A percentile compares a stretch with the other conserved stretches of the same genome.
These are phyloP conservation scores for Parazoanthus darwini DNA, from an alignment of 92 coral and sea anemone species.

Conservation along the genomic window DNA sequence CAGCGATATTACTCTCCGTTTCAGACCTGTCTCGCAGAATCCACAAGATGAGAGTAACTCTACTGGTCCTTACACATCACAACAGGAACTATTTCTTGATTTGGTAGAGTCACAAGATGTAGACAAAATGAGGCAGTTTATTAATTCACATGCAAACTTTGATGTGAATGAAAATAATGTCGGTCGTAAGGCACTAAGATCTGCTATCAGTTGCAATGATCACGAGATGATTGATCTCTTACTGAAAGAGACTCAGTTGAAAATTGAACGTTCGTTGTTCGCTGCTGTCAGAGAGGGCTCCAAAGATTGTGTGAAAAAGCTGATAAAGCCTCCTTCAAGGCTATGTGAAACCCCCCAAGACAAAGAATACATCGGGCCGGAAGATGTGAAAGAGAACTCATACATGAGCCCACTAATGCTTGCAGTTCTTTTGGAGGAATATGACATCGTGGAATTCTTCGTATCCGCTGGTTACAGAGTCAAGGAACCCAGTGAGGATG, in stretches of 20 bases:
- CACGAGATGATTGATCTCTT: constrained; percentile 52
- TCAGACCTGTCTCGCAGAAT: constrained; percentile 6
- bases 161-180: constrained; percentile 33
- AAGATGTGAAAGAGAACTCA: constrained; percentile 33
- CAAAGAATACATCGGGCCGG: constrained; percentile 54
- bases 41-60: constrained; percentile 34
- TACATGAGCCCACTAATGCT: constrained; percentile 25
- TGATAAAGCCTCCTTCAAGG: constrained; percentile 26
- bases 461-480: constrained; percentile 8
- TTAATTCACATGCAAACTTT: constrained; percentile 24
- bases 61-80: constrained; percentile 4
- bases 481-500: constrained; percentile 1
- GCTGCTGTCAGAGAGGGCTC: constrained; percentile 70
- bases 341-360: neutral
- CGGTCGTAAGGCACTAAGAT: constrained; percentile 52
- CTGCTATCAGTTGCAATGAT: constrained; percentile 52
- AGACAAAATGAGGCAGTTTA: constrained; percentile 30
- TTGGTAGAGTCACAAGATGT: constrained; percentile 46
- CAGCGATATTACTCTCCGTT: neutral
- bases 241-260: constrained; percentile 56
- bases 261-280: constrained; percentile 62
- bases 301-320: constrained; percentile 52
- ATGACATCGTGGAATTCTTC: neutral
- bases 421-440: neutral
- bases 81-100: constrained; percentile 47